A percentile compares a stretch with the other conserved stretches of the same genome.
phyloP scores from a whole-genome alignment of 2,113 vertebrate genomes.

The Lamprotornis superbus region DNA sequence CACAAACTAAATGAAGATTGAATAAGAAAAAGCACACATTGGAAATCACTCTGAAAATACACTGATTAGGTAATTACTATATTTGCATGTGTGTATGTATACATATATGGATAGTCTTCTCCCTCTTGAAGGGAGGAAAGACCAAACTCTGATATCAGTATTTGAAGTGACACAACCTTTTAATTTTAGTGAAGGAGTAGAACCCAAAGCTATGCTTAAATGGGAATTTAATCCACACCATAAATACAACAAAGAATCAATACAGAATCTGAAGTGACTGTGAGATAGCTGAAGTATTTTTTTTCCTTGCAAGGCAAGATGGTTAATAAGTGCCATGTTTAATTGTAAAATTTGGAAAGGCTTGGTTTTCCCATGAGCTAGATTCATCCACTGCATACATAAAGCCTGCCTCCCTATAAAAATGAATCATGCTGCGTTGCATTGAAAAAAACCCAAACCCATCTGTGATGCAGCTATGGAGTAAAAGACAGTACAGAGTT shows the following conservation, averaged over 20 bases:
- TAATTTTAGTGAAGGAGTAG: background rate
- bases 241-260: background rate
- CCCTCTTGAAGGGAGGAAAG: background rate
- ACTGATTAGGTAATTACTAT: background rate
- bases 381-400: background rate
- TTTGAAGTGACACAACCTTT: background rate
- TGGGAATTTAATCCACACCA: background rate
- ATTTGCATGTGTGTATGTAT: rapidly evolving
- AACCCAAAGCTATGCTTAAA: background rate
- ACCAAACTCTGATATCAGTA: background rate
- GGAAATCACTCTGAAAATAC: background rate
- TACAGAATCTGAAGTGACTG: background rate
- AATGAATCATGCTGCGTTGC: background rate
- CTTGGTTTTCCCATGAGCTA: background rate
- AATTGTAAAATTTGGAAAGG: background rate
- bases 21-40: background rate
- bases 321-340: background rate
- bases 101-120: background rate
- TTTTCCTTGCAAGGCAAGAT: background rate
- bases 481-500: background rate
- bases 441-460: background rate
- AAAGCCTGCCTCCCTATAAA: background rate
- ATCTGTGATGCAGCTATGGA: background rate
- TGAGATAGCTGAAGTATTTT: background rate
- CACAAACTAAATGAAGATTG: background rate